Evolutionary conservation across 2,113 vertebrate genomes (phyloP).

Genomic region (Podiceps cristatus): DNA sequence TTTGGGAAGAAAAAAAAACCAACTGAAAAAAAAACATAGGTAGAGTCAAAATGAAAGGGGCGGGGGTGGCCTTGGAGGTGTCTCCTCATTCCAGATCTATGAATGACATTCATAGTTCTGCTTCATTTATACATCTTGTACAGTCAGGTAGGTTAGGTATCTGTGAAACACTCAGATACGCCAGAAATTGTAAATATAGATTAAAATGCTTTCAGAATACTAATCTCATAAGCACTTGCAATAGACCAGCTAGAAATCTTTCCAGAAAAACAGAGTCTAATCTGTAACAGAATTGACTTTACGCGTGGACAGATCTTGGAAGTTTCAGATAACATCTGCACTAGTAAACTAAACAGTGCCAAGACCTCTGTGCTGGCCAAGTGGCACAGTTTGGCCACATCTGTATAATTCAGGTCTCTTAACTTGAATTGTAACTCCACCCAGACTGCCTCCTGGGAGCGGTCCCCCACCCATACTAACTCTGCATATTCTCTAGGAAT

Average conservation of each 20-base stretch:
- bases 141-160: neutral
- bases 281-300: neutral
- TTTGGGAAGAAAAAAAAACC: neutral
- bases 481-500: constrained; percentile 5
- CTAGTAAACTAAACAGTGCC: neutral
- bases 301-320: neutral
- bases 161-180: neutral
- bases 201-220: neutral
- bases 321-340: neutral
- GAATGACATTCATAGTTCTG: neutral
- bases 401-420: neutral
- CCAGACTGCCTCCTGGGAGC: neutral
- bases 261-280: neutral
- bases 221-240: neutral
- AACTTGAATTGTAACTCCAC: neutral
- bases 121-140: neutral
- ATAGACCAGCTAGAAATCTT: neutral
- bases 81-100: neutral
- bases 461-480: neutral
- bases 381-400: neutral
- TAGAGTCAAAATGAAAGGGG: neutral
- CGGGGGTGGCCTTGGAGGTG: neutral
- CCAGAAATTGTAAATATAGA: neutral
- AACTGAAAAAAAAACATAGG: neutral
- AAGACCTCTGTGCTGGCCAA: neutral